These are phyloP conservation scores for Atrina japonica DNA, from an alignment of 2,888 invertebrate species.

Conservation along the genomic window DNA sequence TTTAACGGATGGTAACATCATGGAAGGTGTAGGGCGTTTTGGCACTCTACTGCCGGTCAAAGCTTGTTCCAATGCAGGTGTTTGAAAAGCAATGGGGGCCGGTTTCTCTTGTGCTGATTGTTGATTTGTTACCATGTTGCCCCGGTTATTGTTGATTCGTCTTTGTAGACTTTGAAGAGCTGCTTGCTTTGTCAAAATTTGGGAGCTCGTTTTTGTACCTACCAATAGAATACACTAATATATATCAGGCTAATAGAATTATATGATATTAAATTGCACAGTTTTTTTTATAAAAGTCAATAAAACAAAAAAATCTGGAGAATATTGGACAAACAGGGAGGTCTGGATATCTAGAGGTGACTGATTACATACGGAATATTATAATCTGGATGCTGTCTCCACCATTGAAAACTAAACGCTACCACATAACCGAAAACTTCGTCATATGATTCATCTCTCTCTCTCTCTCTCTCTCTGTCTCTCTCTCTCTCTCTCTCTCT, in stretches of 20 bases:
- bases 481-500: too few species aligned
- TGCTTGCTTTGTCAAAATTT: constrained; percentile 3
- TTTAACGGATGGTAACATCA: constrained; percentile 1
- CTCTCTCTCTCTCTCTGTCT: too few species aligned
- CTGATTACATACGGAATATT: too few species aligned
- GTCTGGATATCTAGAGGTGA: too few species aligned
- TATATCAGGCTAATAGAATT: too few species aligned
- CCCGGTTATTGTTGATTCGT: not conserved
- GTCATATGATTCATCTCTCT: too few species aligned
- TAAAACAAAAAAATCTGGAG: too few species aligned
- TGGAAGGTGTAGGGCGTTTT: not conserved
- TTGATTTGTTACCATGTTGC: not conserved
- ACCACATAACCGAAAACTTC: too few species aligned
- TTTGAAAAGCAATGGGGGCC: constrained; percentile 15
- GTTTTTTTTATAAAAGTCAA: not conserved
- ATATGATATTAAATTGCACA: not conserved
- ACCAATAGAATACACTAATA: too few species aligned
- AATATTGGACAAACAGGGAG: too few species aligned
- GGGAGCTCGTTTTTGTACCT: constrained; percentile 2
- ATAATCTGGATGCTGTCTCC: too few species aligned
- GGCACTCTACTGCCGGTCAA: not conserved
- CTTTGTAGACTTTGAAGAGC: constrained; percentile 20
- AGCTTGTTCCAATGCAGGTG: not conserved
- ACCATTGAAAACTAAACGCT: too few species aligned
- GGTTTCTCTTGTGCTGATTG: not conserved